Percentiles rank a stretch among this genome's conserved stretches.
These are phyloP conservation scores for Flabesymbios commensalis DNA, from an alignment of 2,888 invertebrate genomes.

Conservation along the genomic window DNA sequence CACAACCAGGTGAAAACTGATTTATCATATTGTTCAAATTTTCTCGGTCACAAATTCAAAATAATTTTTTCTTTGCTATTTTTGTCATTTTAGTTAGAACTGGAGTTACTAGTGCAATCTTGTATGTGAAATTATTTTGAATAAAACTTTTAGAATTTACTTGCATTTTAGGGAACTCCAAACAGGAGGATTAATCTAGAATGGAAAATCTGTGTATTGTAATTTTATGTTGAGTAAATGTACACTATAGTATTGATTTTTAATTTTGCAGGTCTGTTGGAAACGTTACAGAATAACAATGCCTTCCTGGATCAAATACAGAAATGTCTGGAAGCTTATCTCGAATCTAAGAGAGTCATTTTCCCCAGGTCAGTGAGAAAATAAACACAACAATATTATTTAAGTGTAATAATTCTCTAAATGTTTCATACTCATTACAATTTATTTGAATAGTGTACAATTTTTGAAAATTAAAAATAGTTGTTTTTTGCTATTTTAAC, in stretches of 20 bases:
- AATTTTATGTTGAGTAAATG: not conserved
- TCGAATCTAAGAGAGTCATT: constrained; percentile 84
- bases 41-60: too few relatives aligned
- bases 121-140: not conserved
- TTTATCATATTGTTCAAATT: not conserved
- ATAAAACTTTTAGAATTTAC: not conserved
- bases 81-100: not conserved
- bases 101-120: not conserved
- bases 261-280: constrained; percentile 60
- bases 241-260: not conserved
- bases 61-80: not conserved
- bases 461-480: not conserved
- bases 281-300: constrained; percentile 66
- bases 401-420: not conserved
- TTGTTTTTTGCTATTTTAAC: not conserved
- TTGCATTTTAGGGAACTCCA: too few relatives aligned
- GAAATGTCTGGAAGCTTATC: constrained; percentile 85
- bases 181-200: too few relatives aligned
- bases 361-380: constrained; percentile 68
- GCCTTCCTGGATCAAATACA: constrained; percentile 82
- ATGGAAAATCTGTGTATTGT: too few relatives aligned
- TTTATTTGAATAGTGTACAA: not conserved
- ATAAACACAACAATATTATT: not conserved
- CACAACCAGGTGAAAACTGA: constrained; percentile 62
- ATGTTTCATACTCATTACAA: not conserved